Base-by-base conservation (phyloP, 2,113 vertebrate genomes). In the Maccullochella peelii region DNA sequence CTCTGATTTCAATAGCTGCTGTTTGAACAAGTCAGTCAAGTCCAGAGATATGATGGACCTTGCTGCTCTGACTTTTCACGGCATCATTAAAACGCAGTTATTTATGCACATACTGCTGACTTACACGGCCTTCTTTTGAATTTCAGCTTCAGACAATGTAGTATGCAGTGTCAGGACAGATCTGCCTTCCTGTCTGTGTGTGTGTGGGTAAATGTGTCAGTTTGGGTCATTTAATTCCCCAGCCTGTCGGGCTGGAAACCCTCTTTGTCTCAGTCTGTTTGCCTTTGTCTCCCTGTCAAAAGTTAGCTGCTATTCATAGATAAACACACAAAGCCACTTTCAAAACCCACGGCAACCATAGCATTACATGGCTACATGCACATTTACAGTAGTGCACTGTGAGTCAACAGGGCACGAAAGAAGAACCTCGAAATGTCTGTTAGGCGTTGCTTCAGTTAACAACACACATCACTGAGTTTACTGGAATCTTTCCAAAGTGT, bases 1-100 rank as follows among this genome's bases (percentile, higher is more conserved):
- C 85, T 93, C 91, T 89, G 91, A 93, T 94, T 94, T 92, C 91
- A 88, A 66, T 54, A 57, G 65, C 75, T 49, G 66, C 65, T 58
- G 61, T 83, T 90, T 42, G 74, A 82, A 78, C 69, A 55, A 52
- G 52, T 54, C 55, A 91, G 73, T 91, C 85, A 86, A 63, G 25
- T 50, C 72, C 70, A 88, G 75, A 90, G 85, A 91, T 94, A 91
- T 91, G 47, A 82, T 54, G 30, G 85, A 40, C 12, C 47, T 27
- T 14, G 20, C 54, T 47, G 38, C 38, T 74, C 23, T 67, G 61
- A 42, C 33, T 55, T 59, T 59, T 58, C 25, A 65, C 5, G n/a
- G 18, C 8, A 27, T n/a, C 3, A 36, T 44, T 47, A 6, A 54
- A 58, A 27, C 10, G 2, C 21, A 7, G 15, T 44, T 58, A 33